Base-by-base conservation (phyloP, 2,113 vertebrate species). In the Parus major region DNA sequence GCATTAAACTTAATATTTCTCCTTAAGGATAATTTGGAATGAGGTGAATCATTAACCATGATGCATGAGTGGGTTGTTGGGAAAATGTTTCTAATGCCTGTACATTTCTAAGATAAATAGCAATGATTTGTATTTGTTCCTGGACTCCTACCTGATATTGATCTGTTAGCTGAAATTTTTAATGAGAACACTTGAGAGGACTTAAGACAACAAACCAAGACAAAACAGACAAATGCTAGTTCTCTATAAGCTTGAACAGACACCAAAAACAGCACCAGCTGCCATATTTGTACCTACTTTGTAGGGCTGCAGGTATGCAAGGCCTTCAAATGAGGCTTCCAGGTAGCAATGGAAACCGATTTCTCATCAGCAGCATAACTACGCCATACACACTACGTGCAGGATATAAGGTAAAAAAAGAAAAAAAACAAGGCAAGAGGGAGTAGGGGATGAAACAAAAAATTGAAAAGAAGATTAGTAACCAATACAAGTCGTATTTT, bases 261-360 rank as follows among this genome's bases (percentile, higher is more conserved):
- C 97, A 98, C 84, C 11, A 95, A 96, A 70, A 89, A 92, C 94
- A 98, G 97, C 96, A 98, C 96, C 97, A 98, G 98, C 98, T 97
- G 98, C 98, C 97, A 97, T 94, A 97, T 96, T 98, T 98, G 98
- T 98, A 99, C 99, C 98, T 99, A 99, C 99, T 99, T 99, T 98
- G 99, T 98, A 95, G 99, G 99, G 97, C 99, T 99, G 99, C 99
- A 99, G 99, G 99, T 99, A 98, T 99, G 99, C 98, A 99, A 98
- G 98, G 99, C 99, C 98, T 99, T 99, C 99, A 99, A 98, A 98
- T 99, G 99, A 97, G 99, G 99, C 98, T 99, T 99, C 99, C 99
- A 99, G 98, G 99, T 99, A 98, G 99, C 99, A 98, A 99, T 98
- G 98, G 99, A 99, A 98, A 99, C 99, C 92, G 99, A 99, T 98